Base-by-base conservation (phyloP, 2,888 invertebrate genomes). In the Lepidochrysops patricia region DNA sequence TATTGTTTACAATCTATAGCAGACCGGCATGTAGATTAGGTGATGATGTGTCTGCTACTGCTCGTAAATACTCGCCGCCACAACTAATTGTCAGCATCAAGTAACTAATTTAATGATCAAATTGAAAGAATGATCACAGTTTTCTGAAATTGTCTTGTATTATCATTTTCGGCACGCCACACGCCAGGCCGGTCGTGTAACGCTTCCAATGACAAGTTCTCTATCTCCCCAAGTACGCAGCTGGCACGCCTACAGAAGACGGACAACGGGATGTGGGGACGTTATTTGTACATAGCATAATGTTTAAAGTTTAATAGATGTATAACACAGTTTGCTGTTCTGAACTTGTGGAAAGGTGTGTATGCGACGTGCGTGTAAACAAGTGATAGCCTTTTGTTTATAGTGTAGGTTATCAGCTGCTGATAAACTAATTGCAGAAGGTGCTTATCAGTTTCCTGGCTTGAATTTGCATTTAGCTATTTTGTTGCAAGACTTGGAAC, bases 161-260 rank as follows among this genome's bases (percentile, higher is more conserved):
- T 54, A 32, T 54, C 54, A 54, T 29, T 54, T 54, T 54, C 54
- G 54, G 32, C 54, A 54, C 32, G 29, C n/a, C 54, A 19, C 54
- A 32, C 29, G 12, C 32, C 32, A 2, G 19, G 12, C 4, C 12
- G 19, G 12, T 9, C 9, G 12, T 68, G 67, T 66, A 72, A 67
- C 77, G 82, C 82, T 83, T 83, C 83, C 82, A 83, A 81, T 80
- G 73, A 66, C 77, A 68, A 72, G 43, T 5, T 72, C 65, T 34
- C 58, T 76, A 64, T 76, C 66, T 76, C 82, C 83, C 81, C 73
- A 67, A 74, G 76, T 83, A 82, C 78, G 81, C 83, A 83, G 83
- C 73, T 74, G 70, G 63, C 72, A 70, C 63, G 72, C 72, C 77
- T 72, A 82, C 66, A 25, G 64, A n/a, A 77, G 76, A 72, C 72